Percentiles rank a stretch among this genome's conserved stretches.
Evolutionary conservation across 2,888 invertebrate species (phyloP).

Genomic region (Xanthia icteritia): DNA sequence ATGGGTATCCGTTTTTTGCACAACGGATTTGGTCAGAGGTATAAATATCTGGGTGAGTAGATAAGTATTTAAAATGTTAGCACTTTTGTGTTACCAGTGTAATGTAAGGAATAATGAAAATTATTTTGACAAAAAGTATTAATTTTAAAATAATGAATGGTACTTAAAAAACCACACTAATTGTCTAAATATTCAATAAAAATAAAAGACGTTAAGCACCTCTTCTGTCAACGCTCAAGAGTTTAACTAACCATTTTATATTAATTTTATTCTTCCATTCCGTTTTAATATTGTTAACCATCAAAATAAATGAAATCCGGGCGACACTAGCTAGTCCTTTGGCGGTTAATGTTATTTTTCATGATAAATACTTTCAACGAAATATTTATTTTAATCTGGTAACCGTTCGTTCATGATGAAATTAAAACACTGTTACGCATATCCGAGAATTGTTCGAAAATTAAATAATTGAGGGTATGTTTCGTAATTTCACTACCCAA

Average conservation of each 20-base stretch:
- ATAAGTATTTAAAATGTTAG: neutral
- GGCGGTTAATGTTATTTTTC: too few species aligned
- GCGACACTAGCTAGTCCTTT: too few species aligned
- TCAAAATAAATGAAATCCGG: neutral
- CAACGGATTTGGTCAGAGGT: neutral
- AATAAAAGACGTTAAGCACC: neutral
- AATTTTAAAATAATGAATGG: neutral
- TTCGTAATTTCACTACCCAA: neutral
- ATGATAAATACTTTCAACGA: too few species aligned
- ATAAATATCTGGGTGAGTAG: neutral
- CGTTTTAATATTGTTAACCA: neutral
- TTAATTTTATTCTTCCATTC: neutral
- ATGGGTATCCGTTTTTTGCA: slow-evolving; percentile 27
- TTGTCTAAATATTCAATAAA: neutral
- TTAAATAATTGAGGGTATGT: slow-evolving; percentile 29
- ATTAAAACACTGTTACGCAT: neutral
- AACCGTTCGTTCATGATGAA: neutral
- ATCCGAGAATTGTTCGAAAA: slow-evolving; percentile 33
- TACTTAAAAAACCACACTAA: neutral
- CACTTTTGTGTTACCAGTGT: neutral
- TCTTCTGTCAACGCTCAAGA: neutral
- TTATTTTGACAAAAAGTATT: neutral
- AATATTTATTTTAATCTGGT: slow-evolving; percentile 2
- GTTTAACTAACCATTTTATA: neutral
- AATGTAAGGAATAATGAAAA: neutral